Evolutionary conservation across 2,113 vertebrate species (phyloP).

Genomic region (Pollimyrus isidori): DNA sequence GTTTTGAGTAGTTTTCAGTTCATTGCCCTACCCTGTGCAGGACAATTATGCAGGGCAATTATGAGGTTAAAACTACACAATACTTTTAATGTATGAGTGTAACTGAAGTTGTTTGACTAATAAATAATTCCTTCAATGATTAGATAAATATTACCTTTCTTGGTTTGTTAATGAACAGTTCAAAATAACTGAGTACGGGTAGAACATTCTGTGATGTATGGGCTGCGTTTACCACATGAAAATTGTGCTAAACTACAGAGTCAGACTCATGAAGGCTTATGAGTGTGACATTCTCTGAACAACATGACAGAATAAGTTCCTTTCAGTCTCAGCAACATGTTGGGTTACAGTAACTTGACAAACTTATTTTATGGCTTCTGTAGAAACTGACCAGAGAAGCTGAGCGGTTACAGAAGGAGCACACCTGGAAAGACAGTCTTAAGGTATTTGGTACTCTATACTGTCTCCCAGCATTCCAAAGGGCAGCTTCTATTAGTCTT

Average conservation of each 20-base stretch:
- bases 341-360: not conserved
- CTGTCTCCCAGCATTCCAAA: not conserved
- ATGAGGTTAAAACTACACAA: not conserved
- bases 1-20: too few relatives aligned
- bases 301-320: not conserved
- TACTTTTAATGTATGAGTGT: not conserved
- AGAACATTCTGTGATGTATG: not conserved
- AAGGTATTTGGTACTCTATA: slow-evolving; percentile 64
- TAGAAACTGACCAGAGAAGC: slow-evolving; percentile 85
- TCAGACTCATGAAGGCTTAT: not conserved
- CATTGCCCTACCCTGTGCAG: too few relatives aligned
- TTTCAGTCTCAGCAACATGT: not conserved
- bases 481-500: not conserved
- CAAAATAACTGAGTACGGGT: not conserved
- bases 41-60: too few relatives aligned
- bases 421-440: slow-evolving; percentile 91
- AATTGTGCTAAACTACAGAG: too few relatives aligned
- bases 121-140: not conserved
- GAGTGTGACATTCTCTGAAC: not conserved
- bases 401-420: slow-evolving; percentile 84
- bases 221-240: not conserved
- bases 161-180: not conserved
- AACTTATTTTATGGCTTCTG: not conserved
- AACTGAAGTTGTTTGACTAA: not conserved
- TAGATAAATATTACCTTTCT: not conserved